Evolutionary conservation across 2,797 vertebrate genomes (phyloP).

Genomic region (Sebastes melanostomus): DNA sequence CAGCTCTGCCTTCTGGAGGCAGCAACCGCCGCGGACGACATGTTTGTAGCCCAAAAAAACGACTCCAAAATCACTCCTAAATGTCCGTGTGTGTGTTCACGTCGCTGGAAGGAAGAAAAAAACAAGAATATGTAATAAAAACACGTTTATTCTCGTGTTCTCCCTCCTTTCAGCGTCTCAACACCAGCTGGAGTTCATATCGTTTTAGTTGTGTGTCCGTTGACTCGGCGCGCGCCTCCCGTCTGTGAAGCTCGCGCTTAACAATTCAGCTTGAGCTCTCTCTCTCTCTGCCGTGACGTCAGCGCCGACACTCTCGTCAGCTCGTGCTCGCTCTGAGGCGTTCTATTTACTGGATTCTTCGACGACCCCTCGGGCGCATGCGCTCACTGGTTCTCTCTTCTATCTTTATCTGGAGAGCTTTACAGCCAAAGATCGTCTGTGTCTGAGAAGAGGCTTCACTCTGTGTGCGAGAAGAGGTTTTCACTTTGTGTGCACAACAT

Average conservation of each 20-base stretch:
- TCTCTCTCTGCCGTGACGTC: constrained; percentile 77
- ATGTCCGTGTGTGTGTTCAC: constrained; percentile 49
- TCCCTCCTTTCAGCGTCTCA: too few relatives aligned
- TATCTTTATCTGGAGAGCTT: constrained; percentile 1
- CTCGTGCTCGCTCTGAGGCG: constrained; percentile 66
- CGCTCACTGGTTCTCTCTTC: constrained; percentile 3
- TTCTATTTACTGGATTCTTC: constrained; percentile 89
- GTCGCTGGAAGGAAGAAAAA: neutral
- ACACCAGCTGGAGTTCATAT: constrained; percentile 48
- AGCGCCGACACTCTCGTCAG: constrained; percentile 51
- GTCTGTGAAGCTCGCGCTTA: constrained; percentile 72
- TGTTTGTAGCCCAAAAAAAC: constrained; percentile 41
- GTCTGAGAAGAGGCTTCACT: neutral
- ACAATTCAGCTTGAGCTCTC: constrained; percentile 64
- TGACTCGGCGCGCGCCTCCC: constrained; percentile 67
- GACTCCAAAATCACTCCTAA: neutral
- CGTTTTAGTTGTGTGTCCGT: constrained; percentile 60
- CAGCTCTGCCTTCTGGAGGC: constrained; percentile 92
- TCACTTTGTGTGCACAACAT: neutral
- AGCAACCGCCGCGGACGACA: constrained; percentile 90
- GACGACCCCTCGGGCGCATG: constrained; percentile 74
- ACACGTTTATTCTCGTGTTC: too few relatives aligned
- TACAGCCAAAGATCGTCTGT: neutral
- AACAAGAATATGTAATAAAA: too few relatives aligned
- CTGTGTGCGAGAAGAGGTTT: neutral